phyloP scores from a whole-genome alignment of 2,888 invertebrate genomes.

The Polyommatus iphigenia region DNA sequence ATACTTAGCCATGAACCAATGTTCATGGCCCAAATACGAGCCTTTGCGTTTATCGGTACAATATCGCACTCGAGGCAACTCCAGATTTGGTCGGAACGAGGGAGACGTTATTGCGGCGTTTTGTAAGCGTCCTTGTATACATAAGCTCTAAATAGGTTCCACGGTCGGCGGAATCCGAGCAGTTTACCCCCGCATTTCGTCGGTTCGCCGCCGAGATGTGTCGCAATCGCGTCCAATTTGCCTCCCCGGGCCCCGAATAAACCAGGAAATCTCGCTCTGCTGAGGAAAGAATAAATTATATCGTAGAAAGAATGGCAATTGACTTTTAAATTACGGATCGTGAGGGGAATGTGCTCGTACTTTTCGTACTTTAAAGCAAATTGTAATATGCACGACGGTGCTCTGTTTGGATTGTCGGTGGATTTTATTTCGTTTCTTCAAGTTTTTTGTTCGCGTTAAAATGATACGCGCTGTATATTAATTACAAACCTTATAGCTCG shows the following conservation, averaged over 20 bases:
- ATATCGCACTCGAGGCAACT: neutral
- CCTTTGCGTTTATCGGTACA: neutral
- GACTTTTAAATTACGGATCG: constrained; percentile 43
- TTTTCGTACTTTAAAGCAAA: constrained; percentile 18
- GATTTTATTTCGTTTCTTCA: neutral
- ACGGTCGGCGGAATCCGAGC: constrained; percentile 62
- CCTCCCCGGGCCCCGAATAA: constrained; percentile 69
- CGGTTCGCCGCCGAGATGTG: constrained; percentile 71
- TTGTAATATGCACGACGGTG: constrained; percentile 35
- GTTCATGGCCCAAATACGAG: neutral
- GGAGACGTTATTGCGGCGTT: constrained; percentile 34
- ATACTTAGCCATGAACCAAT: no score
- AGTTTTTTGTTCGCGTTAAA: neutral
- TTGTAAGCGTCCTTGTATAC: constrained; percentile 41
- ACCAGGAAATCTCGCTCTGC: constrained; percentile 70
- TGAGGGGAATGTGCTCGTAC: constrained; percentile 19
- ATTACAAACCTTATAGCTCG: no score
- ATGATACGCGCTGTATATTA: no score
- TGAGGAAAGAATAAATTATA: constrained; percentile 68
- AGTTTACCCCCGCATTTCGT: constrained; percentile 71
- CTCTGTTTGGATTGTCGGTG: neutral
- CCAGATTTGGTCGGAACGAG: constrained; percentile 3
- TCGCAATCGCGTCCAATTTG: constrained; percentile 77
- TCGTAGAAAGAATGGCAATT: constrained; percentile 55
- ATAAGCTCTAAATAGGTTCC: constrained; percentile 59